Evolutionary conservation across 2,797 vertebrate species (phyloP).

Genomic region (Falco biarmicus): DNA sequence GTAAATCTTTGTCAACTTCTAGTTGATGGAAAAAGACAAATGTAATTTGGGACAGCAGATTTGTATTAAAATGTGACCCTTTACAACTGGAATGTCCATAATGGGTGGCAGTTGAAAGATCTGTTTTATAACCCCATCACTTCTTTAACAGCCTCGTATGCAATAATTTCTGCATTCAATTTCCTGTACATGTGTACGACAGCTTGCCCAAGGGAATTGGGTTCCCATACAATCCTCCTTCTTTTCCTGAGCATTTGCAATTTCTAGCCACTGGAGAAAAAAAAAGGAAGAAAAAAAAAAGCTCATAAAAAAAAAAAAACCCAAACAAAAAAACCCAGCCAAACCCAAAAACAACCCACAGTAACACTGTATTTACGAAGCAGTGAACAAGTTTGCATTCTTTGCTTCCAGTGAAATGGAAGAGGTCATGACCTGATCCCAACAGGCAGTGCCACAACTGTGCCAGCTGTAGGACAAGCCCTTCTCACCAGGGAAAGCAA

Average conservation of each 20-base stretch:
- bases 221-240: neutral
- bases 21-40: slow-evolving; percentile 51
- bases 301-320: neutral
- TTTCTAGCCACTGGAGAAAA: slow-evolving; percentile 8
- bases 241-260: neutral
- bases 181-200: slow-evolving; percentile 75
- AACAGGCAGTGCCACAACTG: neutral
- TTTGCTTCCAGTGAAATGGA: neutral
- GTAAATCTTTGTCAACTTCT: neutral
- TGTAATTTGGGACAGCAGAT: slow-evolving; percentile 51
- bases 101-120: slow-evolving; percentile 69
- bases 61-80: slow-evolving; percentile 60
- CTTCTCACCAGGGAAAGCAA: neutral
- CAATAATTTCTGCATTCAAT: slow-evolving; percentile 75
- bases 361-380: slow-evolving; percentile 20
- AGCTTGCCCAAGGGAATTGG: slow-evolving; percentile 44
- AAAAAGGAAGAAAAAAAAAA: neutral
- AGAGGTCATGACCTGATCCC: neutral
- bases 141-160: slow-evolving; percentile 57
- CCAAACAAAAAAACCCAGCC: no score
- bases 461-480: neutral
- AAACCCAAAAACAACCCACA: neutral
- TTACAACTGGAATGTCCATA: slow-evolving; percentile 59
- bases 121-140: slow-evolving; percentile 74
- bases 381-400: neutral